Conservation (phyloP, 2,888 invertebrate genomes). For the Metopia argyrocephala region DNA sequence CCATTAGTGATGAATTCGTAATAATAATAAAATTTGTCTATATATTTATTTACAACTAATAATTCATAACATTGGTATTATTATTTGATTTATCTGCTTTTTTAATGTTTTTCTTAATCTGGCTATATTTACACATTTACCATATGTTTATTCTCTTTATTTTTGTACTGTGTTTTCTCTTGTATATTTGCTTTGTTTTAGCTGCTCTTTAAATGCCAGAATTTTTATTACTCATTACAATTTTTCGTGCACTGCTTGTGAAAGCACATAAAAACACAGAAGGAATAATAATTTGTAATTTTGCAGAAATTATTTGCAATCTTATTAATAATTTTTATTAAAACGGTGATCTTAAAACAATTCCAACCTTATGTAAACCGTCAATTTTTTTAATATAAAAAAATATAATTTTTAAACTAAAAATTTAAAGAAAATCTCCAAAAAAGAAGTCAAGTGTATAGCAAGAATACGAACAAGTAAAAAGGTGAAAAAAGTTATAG, state of each 20-base stretch:
- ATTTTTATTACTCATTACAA: constrained; percentile 46
- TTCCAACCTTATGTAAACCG: constrained; percentile 57
- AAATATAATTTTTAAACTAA: neutral
- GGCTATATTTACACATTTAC: too few relatives aligned
- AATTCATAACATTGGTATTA: neutral
- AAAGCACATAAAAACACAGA: constrained; percentile 13
- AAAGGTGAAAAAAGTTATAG: constrained; percentile 37
- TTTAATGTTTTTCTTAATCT: too few relatives aligned
- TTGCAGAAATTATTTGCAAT: constrained; percentile 34
- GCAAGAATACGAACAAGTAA: neutral
- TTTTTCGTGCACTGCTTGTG: constrained; percentile 27
- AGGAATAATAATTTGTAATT: constrained; percentile 19
- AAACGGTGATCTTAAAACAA: constrained; percentile 47
- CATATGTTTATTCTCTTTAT: constrained; percentile 23
- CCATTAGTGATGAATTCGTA: neutral
- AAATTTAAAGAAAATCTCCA: neutral
- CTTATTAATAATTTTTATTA: constrained; percentile 18
- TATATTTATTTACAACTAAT: neutral
- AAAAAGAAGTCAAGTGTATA: constrained; percentile 25
- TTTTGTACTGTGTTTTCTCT: neutral
- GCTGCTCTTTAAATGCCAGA: constrained; percentile 1
- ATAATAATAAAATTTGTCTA: neutral
- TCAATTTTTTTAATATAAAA: constrained; percentile 39
- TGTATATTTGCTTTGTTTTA: neutral
- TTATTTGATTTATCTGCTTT: neutral